Evolutionary conservation across 2,888 invertebrate genomes (phyloP).

Genomic region (Cerastis leucographa): DNA sequence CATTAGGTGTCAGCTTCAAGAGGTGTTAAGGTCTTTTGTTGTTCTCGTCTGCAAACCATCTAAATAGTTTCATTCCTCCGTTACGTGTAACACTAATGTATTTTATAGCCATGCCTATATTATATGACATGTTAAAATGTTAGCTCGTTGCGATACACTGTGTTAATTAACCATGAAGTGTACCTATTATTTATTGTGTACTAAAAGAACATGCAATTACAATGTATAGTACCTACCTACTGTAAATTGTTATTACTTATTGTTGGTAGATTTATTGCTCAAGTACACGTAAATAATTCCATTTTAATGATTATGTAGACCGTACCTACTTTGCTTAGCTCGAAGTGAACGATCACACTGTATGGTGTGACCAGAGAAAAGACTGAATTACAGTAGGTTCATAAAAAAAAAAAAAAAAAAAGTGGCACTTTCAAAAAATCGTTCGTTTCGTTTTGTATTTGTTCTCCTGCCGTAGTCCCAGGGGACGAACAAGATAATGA

Average conservation of each 20-base stretch:
- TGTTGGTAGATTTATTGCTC: conserved; percentile 26
- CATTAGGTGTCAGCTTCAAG: conserved; percentile 39
- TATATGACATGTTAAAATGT: conserved; percentile 44
- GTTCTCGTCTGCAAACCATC: conserved; percentile 64
- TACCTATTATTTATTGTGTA: conserved; percentile 42
- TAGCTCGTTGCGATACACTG: conserved; percentile 42
- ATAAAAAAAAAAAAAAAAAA: background rate
- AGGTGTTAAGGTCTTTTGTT: conserved; percentile 38
- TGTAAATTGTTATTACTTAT: conserved; percentile 39
- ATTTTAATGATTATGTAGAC: conserved; percentile 9
- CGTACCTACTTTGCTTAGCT: background rate
- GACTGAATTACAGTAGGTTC: background rate
- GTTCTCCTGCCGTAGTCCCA: too few relatives aligned
- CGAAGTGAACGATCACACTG: background rate
- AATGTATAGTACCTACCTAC: conserved; percentile 18
- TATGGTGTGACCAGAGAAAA: background rate
- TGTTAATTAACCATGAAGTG: conserved; percentile 55
- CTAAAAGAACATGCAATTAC: conserved; percentile 31
- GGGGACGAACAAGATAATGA: too few relatives aligned
- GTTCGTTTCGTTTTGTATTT: too few relatives aligned
- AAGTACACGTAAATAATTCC: conserved; percentile 11
- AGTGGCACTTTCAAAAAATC: background rate
- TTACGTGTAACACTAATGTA: conserved; percentile 54
- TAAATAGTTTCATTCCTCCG: conserved; percentile 67
- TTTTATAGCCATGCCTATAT: conserved; percentile 20